Evolutionary conservation across 2,113 vertebrate species (phyloP).

Genomic region (Mobula birostris): DNA sequence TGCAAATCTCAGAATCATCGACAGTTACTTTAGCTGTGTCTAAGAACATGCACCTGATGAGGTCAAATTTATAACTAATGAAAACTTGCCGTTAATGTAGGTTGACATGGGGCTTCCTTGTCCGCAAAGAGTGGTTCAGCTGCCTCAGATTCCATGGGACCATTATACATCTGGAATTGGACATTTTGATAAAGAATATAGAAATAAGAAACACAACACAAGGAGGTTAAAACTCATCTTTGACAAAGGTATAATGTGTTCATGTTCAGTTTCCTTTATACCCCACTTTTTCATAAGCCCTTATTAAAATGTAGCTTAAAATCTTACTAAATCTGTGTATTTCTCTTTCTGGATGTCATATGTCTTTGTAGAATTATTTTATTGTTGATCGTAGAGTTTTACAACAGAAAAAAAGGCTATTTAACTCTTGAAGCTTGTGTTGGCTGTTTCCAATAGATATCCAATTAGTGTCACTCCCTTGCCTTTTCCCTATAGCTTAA

Average conservation of each 20-base stretch:
- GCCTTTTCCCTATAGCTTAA: too few relatives aligned
- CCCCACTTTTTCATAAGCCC: background rate
- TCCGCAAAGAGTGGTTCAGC: slow-evolving; percentile 91
- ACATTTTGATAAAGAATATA: slow-evolving; percentile 91
- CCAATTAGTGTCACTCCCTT: too few relatives aligned
- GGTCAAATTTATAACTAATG: slow-evolving; percentile 41
- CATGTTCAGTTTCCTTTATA: background rate
- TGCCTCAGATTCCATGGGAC: slow-evolving; percentile 91
- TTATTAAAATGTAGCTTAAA: background rate
- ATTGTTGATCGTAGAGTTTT: background rate
- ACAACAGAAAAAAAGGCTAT: background rate
- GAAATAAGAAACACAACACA: slow-evolving; percentile 86
- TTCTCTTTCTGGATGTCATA: background rate
- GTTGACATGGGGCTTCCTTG: slow-evolving; percentile 80
- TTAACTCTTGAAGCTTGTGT: background rate
- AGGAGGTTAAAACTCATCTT: slow-evolving; percentile 86
- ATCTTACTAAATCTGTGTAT: slow-evolving; percentile 36
- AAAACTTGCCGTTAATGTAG: slow-evolving; percentile 50
- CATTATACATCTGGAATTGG: slow-evolving; percentile 91
- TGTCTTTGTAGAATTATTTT: background rate
- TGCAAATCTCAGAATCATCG: background rate
- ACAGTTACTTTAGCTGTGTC: too few relatives aligned
- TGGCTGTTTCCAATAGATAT: too few relatives aligned
- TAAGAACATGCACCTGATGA: background rate
- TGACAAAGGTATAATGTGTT: slow-evolving; percentile 72